Percentiles rank a stretch among this genome's conserved stretches.
phyloP scores from a whole-genome alignment of 2,888 invertebrate species.

The Diadromus collaris region DNA sequence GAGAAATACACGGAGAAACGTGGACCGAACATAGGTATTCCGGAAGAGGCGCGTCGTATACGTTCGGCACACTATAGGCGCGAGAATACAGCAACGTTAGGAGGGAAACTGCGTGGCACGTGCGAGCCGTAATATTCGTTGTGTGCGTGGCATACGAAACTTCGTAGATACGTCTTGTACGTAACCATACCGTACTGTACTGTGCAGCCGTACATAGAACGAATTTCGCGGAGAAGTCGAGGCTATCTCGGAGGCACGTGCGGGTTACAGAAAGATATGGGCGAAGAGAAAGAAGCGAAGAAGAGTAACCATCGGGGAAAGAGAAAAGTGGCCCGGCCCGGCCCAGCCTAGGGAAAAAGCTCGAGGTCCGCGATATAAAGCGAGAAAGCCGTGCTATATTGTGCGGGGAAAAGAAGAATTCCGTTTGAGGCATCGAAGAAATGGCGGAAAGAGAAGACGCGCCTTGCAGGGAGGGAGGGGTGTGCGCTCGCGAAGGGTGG shows the following conservation, averaged over 20 bases:
- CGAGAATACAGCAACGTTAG: conserved; percentile 36
- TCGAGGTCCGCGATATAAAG: conserved; percentile 20
- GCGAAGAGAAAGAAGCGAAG: conserved; percentile 9
- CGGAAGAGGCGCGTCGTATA: neutral
- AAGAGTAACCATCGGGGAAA: neutral
- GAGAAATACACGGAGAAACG: neutral
- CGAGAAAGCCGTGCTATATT: conserved; percentile 19
- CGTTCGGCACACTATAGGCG: conserved; percentile 34
- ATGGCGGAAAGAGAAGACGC: conserved; percentile 36
- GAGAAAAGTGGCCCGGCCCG: conserved; percentile 20
- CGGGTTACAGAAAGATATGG: conserved; percentile 45
- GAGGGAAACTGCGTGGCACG: conserved; percentile 67
- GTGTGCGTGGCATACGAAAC: conserved; percentile 68
- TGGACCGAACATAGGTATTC: conserved; percentile 28
- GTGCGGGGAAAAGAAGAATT: conserved; percentile 28
- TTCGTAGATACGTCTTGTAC: conserved; percentile 52
- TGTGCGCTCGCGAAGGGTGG: conserved; percentile 14
- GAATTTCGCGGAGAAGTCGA: conserved; percentile 37
- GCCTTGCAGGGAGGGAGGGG: neutral
- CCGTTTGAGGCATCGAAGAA: conserved; percentile 40
- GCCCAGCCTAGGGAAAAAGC: neutral
- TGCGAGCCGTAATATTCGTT: conserved; percentile 69
- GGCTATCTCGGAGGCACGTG: conserved; percentile 43
- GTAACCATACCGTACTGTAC: conserved; percentile 20
- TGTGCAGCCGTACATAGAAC: conserved; percentile 23